Percentiles rank a stretch among this genome's conserved stretches.
phyloP scores from a whole-genome alignment of 2,888 invertebrate genomes.

The Atethmia centrago region DNA sequence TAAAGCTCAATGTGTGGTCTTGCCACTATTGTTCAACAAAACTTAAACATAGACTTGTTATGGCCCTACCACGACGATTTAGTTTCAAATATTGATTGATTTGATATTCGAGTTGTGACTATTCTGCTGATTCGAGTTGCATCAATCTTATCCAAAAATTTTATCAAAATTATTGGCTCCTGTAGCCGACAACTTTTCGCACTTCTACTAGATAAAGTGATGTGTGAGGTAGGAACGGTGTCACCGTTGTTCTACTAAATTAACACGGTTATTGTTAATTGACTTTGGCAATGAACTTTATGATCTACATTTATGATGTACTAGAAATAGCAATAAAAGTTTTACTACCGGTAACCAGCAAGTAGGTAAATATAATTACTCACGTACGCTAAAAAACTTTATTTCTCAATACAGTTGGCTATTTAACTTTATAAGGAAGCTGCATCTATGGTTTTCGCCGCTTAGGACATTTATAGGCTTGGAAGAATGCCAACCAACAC shows the following conservation, averaged over 20 bases:
- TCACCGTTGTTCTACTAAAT: conserved; percentile 57
- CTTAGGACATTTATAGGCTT: conserved; percentile 81
- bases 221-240: conserved; percentile 25
- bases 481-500: conserved; percentile 80
- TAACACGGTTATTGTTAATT: conserved; percentile 70
- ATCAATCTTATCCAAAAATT: neutral
- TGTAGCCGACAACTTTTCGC: neutral
- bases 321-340: conserved; percentile 35
- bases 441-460: conserved; percentile 74
- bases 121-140: conserved; percentile 3
- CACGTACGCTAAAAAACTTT: conserved; percentile 18
- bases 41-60: conserved; percentile 42
- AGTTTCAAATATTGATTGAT: conserved; percentile 42
- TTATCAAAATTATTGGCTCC: neutral
- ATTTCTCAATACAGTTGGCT: conserved; percentile 56
- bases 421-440: conserved; percentile 75
- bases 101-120: conserved; percentile 22
- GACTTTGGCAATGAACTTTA: conserved; percentile 72
- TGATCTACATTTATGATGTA: conserved; percentile 63
- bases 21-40: conserved; percentile 68
- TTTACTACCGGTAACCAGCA: conserved; percentile 10
- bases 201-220: neutral
- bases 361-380: conserved; percentile 2
- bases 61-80: conserved; percentile 10
- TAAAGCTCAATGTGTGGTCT: conserved; percentile 69